Conservation (phyloP, 2,888 invertebrate species). For the Acanthosepion pharaonis region DNA sequence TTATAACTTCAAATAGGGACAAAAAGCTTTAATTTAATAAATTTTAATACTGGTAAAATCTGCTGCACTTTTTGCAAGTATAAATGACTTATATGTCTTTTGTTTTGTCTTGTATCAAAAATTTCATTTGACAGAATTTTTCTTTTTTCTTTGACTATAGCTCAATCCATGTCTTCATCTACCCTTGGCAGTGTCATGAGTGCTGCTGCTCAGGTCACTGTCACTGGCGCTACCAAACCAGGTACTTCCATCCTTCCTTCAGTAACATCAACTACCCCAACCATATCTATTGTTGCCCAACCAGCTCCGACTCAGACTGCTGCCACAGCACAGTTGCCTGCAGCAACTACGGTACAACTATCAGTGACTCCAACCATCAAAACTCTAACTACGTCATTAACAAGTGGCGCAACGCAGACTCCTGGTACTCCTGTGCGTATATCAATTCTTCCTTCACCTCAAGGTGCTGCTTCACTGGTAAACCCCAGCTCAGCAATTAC, state of each 20-base stretch:
- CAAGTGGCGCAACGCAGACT: constrained; percentile 53
- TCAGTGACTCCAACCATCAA: constrained; percentile 52
- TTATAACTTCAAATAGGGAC: too few species aligned
- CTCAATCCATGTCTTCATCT: constrained; percentile 40
- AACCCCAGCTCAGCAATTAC: constrained; percentile 73
- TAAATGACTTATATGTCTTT: not conserved
- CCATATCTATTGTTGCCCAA: constrained; percentile 66
- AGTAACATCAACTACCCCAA: constrained; percentile 51
- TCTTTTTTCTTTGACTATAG: not conserved
- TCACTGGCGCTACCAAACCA: constrained; percentile 61
- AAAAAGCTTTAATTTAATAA: too few species aligned
- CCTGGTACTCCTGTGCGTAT: constrained; percentile 58
- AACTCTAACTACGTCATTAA: constrained; percentile 60
- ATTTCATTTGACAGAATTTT: not conserved
- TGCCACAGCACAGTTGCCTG: constrained; percentile 47
- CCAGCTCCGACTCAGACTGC: constrained; percentile 58
- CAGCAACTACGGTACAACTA: constrained; percentile 41
- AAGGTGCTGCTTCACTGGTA: constrained; percentile 52
- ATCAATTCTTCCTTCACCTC: constrained; percentile 68
- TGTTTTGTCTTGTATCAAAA: not conserved
- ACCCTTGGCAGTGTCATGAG: constrained; percentile 36
- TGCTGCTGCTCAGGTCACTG: constrained; percentile 43
- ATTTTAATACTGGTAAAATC: too few species aligned
- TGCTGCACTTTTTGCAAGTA: too few species aligned
- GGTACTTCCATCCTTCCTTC: constrained; percentile 54